Evolutionary conservation across 2,888 invertebrate species (phyloP).

Genomic region (Endomychus coccineus): DNA sequence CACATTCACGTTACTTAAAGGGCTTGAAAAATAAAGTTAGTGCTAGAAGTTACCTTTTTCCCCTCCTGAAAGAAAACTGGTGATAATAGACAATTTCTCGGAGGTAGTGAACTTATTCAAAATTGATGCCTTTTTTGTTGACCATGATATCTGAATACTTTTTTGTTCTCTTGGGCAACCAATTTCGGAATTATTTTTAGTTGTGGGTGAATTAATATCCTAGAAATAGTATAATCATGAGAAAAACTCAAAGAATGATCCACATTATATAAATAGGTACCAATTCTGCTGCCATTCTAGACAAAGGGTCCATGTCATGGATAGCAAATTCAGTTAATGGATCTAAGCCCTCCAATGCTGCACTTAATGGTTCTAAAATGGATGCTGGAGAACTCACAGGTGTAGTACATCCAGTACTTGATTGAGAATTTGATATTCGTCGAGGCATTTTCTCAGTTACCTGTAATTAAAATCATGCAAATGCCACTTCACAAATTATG

Average conservation of each 20-base stretch:
- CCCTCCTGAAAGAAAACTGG: conserved; percentile 76
- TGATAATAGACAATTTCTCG: conserved; percentile 84
- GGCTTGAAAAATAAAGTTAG: no score
- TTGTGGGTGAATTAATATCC: neutral
- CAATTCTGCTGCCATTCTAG: conserved; percentile 53
- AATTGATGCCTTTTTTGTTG: conserved; percentile 47
- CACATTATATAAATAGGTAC: no score
- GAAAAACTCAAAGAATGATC: no score
- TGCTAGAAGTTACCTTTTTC: conserved; percentile 59
- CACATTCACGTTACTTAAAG: no score
- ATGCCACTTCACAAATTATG: conserved; percentile 2
- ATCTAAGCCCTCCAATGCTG: conserved; percentile 63
- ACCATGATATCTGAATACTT: no score
- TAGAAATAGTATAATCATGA: neutral
- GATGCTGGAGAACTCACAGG: conserved; percentile 38
- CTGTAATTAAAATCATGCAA: conserved; percentile 34
- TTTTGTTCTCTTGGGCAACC: no score
- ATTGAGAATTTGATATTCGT: conserved; percentile 43
- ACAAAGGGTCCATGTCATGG: conserved; percentile 57
- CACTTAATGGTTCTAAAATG: conserved; percentile 49
- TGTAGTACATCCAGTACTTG: conserved; percentile 49
- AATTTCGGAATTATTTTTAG: no score
- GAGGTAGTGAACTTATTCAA: conserved; percentile 87
- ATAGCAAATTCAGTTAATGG: conserved; percentile 65
- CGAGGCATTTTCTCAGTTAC: conserved; percentile 49